Conservation (phyloP, 2,888 invertebrate genomes). For the Lymantria monacha region DNA sequence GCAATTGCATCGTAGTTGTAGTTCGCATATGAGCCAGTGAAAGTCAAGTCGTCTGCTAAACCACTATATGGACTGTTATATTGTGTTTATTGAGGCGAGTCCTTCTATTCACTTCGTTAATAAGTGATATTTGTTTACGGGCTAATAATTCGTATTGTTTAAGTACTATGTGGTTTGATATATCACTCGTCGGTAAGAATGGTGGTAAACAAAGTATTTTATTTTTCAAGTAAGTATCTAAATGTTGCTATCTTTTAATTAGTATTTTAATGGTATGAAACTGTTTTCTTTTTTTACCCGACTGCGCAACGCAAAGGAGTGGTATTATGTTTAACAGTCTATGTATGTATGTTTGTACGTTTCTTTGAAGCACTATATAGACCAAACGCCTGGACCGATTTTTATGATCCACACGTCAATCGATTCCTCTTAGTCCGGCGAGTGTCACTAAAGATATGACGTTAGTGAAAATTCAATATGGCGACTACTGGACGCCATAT, state of each 20-base stretch:
- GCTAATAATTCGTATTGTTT: constrained; percentile 4
- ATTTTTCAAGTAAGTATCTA: constrained; percentile 57
- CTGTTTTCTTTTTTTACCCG: too few relatives aligned
- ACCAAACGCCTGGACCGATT: too few relatives aligned
- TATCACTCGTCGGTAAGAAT: constrained; percentile 53
- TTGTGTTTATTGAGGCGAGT: constrained; percentile 20
- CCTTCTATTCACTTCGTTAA: constrained; percentile 33
- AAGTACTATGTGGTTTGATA: constrained; percentile 59
- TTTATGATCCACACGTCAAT: too few relatives aligned
- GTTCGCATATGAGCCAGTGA: constrained; percentile 40
- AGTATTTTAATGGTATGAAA: neutral
- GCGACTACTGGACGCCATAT: too few relatives aligned
- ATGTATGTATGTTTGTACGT: too few relatives aligned
- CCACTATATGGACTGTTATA: constrained; percentile 17
- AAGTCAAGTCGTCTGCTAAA: constrained; percentile 40
- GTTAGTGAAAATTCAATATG: too few relatives aligned
- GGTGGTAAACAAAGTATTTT: constrained; percentile 55
- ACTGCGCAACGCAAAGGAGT: too few relatives aligned
- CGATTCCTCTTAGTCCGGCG: too few relatives aligned
- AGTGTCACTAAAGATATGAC: too few relatives aligned
- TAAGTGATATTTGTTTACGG: constrained; percentile 42
- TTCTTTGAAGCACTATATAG: too few relatives aligned
- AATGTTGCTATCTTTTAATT: neutral
- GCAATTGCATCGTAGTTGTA: constrained; percentile 28
- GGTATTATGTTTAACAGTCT: too few relatives aligned